Percentiles rank a stretch among this genome's conserved stretches.
Conservation (phyloP, 2,888 invertebrate genomes). For the Terebella lapidaria region DNA sequence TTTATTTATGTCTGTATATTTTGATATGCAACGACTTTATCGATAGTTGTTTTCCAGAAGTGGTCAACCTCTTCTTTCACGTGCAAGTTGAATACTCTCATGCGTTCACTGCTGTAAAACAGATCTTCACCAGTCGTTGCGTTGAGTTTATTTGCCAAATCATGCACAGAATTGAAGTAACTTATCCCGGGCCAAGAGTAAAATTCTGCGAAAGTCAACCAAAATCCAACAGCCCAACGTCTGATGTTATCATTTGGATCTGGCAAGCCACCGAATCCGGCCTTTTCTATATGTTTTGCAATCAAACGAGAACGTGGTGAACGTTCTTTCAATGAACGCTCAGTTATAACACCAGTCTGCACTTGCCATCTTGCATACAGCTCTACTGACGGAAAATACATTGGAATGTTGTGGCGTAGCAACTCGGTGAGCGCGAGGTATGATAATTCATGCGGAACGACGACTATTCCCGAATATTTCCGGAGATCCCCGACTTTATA, state of each 20-base stretch:
- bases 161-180: not conserved
- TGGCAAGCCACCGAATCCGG: not conserved
- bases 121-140: not conserved
- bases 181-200: not conserved
- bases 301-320: not conserved
- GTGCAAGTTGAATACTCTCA: not conserved
- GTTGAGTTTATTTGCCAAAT: not conserved
- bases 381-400: constrained; percentile 8
- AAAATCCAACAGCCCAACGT: not conserved
- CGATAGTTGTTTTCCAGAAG: not conserved
- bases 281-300: not conserved
- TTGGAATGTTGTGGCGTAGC: constrained; percentile 6
- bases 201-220: constrained; percentile 7
- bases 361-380: constrained; percentile 6
- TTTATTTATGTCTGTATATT: too few relatives aligned
- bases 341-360: not conserved
- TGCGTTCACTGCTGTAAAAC: not conserved
- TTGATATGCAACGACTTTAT: too few relatives aligned
- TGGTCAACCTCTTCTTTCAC: not conserved
- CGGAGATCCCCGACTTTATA: constrained; percentile 2
- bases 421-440: constrained; percentile 4
- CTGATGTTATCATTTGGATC: constrained; percentile 6
- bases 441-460: constrained; percentile 11
- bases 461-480: constrained; percentile 4
- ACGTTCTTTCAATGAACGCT: not conserved